Base-by-base conservation (phyloP, 2,113 vertebrate genomes). In the Leptobrachium ailaonicum region DNA sequence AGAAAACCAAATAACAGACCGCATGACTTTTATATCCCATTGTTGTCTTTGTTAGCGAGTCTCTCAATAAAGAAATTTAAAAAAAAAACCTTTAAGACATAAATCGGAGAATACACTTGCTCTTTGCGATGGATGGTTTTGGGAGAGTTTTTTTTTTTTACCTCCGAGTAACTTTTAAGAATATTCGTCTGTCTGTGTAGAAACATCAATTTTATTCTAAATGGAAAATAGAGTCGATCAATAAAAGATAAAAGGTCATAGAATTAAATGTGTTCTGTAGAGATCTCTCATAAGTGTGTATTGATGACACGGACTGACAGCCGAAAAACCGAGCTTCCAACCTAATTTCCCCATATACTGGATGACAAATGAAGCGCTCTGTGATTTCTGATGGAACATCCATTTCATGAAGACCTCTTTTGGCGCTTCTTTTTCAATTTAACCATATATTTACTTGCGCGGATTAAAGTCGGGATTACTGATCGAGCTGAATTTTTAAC, bases 241-340 rank as follows among this genome's bases (percentile, higher is more conserved):
- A 81, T 81, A 69, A 50, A 63, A 81, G 53, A 81, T 75, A 81
- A 81, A 81, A 81, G 79, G 79, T 75, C 66, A 70, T 75, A 69
- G 79, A 81, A 75, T 81, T 66, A 68, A 81, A 81, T 75, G 66
- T 20, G 60, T 68, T 81, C 66, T 81, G 64, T 81, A 42, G 79
- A 81, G 72, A 81, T 60, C 50, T 75, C 72, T 75, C 66, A 75
- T 73, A 74, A 75, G 72, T 74, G 79, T 43, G 43, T 69, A 81
- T 69, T 63, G 79, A 75, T 81, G 79, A 69, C 79, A 75, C 68
- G 9, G 63, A 71, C 41, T 75, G 71, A 75, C 64, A 81, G 71
- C 64, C 69, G 62, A 81, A 81, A 75, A 69, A 41, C 58, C 11
- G 20, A 4, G n/a, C 32, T 69, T 41, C 44, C 41, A 68, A 41